These are phyloP conservation scores for Sebastes cheni DNA, from an alignment of 2,797 vertebrate species.

Conservation along the genomic window DNA sequence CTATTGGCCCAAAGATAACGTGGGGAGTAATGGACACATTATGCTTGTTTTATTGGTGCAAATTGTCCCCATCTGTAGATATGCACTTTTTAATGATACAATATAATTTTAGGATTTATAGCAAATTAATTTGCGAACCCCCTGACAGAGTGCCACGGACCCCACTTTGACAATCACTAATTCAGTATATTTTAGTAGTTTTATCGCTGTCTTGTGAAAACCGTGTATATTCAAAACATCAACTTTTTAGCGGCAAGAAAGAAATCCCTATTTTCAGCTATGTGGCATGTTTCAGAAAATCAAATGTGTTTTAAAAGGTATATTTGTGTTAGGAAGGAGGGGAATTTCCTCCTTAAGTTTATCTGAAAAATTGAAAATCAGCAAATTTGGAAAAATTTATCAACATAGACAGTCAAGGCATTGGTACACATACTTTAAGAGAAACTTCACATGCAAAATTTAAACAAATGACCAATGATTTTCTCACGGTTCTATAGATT, in stretches of 20 bases:
- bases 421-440: neutral
- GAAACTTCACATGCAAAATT: neutral
- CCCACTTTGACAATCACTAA: no score
- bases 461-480: neutral
- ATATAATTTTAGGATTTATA: no score
- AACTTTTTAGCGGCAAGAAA: neutral
- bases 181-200: no score
- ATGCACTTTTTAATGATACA: no score
- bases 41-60: no score
- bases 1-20: no score
- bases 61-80: no score
- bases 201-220: no score
- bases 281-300: neutral
- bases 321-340: neutral
- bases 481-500: neutral
- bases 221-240: neutral
- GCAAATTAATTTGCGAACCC: no score
- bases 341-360: neutral
- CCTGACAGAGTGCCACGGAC: no score
- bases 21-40: no score
- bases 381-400: neutral
- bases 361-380: neutral
- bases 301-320: neutral
- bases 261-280: neutral
- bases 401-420: no score